Percentiles rank a stretch among this genome's conserved stretches.
Evolutionary conservation across 2,888 invertebrate species (phyloP).

Genomic region (Neoascia interrupta): DNA sequence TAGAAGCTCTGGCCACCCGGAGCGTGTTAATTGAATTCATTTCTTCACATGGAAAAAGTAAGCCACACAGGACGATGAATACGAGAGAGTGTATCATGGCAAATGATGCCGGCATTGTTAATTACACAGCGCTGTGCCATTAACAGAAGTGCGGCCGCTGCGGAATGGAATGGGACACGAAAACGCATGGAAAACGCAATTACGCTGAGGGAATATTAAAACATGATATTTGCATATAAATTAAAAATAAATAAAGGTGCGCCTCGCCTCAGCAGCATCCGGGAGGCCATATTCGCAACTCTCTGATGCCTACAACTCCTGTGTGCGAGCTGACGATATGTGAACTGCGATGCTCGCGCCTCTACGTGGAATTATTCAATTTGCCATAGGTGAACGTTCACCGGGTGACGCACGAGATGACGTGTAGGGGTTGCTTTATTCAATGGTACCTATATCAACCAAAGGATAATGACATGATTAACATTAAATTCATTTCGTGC

Average conservation of each 20-base stretch:
- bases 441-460: constrained; percentile 14
- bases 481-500: constrained; percentile 53
- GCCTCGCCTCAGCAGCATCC: constrained; percentile 8
- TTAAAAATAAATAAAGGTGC: constrained; percentile 68
- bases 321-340: neutral
- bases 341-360: constrained; percentile 1
- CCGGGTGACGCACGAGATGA: constrained; percentile 9
- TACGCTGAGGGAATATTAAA: constrained; percentile 68
- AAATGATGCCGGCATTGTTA: constrained; percentile 61
- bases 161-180: constrained; percentile 2
- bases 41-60: constrained; percentile 27
- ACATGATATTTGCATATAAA: constrained; percentile 69
- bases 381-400: constrained; percentile 51
- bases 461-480: constrained; percentile 62
- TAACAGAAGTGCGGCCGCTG: constrained; percentile 29
- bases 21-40: constrained; percentile 35
- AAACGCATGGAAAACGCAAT: constrained; percentile 56
- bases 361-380: constrained; percentile 55
- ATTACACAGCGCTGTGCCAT: constrained; percentile 51
- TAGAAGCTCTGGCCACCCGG: neutral
- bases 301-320: neutral
- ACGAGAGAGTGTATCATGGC: constrained; percentile 6
- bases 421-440: no score
- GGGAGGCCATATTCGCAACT: constrained; percentile 8
- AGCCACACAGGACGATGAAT: neutral